Evolutionary conservation across 2,113 vertebrate species (phyloP), one percentile per base, ranked within the genome.

Genomic region (Ranitomeya variabilis): DNA sequence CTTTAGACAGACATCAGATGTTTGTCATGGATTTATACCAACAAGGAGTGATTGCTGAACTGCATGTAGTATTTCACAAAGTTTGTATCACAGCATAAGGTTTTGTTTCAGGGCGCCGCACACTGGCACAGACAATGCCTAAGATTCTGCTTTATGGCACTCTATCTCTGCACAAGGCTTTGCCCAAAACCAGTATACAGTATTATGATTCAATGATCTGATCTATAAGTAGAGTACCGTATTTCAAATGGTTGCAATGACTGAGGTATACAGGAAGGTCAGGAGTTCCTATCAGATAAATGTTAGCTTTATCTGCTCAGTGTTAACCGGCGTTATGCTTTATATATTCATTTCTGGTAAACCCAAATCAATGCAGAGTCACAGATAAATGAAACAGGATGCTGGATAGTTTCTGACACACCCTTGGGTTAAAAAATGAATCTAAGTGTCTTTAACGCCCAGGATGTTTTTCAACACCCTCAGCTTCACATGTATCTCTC

Each of bases 341-440:
- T n/a, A 19, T 23, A 80, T 59, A 80, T 14, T 16, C 12, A 59
- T 80, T 80, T 57, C 54, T 80, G 78, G 78, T 80, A 80, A 57
- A 59, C 45, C 7, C 60, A 89, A 89, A 85, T 85, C 73, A 85
- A 59, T 89, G 71, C 74, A 51, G 23, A 67, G 54, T 85, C 76
- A 59, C 59, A 54, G 23, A 55, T 74, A 64, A 84, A 79, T 45
- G 87, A 89, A 89, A 89, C 87, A 89, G 87, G 87, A 89, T 89
- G 87, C 45, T 85, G 69, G n/a, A 85, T 89, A 62, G 87, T 89
- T 89, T 85, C 81, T 13, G 81, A 85, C 82, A 89, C 87, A 89
- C 87, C 87, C 87, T 78, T 76, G 73, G 84, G 87, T 78, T 54
- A 69, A 69, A 79, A 84, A 45, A 37, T 79, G 55, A 89, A 85